Conservation (phyloP, 30 jellyfish, hydroid and myxozoan species). For the Nemopilema nomurai region DNA sequence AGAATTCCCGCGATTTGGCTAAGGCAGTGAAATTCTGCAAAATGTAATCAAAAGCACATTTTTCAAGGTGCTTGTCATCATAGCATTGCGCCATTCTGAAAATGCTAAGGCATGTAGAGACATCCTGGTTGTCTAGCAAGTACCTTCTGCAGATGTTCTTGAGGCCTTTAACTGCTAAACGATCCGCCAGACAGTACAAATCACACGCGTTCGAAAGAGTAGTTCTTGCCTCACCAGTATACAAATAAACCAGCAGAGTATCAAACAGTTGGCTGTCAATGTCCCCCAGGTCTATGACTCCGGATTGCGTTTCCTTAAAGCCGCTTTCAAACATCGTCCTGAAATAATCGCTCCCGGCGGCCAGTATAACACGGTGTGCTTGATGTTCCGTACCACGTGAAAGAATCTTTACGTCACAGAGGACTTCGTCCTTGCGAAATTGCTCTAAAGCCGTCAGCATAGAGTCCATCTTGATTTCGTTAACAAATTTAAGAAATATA, state of each 20-base stretch:
- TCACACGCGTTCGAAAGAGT: slow-evolving; percentile 58
- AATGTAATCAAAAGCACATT: slow-evolving; percentile 44
- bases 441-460: slow-evolving; percentile 25
- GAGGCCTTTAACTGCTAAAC: slow-evolving; percentile 57
- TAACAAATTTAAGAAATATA: not conserved
- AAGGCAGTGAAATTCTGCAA: slow-evolving; percentile 52
- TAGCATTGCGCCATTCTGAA: slow-evolving; percentile 54
- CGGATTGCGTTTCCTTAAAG: slow-evolving; percentile 60
- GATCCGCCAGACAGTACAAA: slow-evolving; percentile 75
- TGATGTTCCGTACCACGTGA: slow-evolving; percentile 40
- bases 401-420: slow-evolving; percentile 63
- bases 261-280: slow-evolving; percentile 43
- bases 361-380: slow-evolving; percentile 71
- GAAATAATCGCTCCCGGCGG: slow-evolving; percentile 68
- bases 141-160: slow-evolving; percentile 40
- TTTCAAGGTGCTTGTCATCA: slow-evolving; percentile 21
- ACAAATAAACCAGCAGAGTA: slow-evolving; percentile 46
- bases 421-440: slow-evolving; percentile 26
- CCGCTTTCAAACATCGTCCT: slow-evolving; percentile 52
- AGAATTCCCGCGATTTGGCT: slow-evolving; percentile 47
- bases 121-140: slow-evolving; percentile 31
- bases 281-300: slow-evolving; percentile 57
- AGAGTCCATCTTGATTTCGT: slow-evolving; percentile 41
- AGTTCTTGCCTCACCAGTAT: slow-evolving; percentile 48
- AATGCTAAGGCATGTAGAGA: slow-evolving; percentile 52